Conservation (phyloP, 2,113 vertebrate genomes). For the Pelusios castaneus region DNA sequence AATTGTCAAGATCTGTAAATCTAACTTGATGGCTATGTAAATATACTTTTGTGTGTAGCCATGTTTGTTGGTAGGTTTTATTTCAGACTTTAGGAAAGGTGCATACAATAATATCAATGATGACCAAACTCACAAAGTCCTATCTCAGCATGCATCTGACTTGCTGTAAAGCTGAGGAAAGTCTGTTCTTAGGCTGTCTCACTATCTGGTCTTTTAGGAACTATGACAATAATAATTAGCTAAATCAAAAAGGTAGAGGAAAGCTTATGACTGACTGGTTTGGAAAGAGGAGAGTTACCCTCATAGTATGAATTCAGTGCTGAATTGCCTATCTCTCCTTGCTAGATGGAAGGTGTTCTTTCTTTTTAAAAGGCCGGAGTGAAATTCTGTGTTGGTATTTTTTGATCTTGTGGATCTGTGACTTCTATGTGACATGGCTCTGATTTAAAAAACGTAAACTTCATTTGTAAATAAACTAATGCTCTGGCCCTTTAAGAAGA, state of each 20-base stretch:
- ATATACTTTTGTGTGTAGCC: accelerated
- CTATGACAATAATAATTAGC: background rate
- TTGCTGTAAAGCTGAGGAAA: background rate
- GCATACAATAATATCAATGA: background rate
- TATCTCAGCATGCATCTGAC: background rate
- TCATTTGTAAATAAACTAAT: background rate
- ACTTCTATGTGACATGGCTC: background rate
- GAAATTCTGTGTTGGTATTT: background rate
- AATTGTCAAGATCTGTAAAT: background rate
- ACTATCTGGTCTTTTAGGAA: no score
- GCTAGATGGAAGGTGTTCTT: background rate
- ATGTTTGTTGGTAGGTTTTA: background rate
- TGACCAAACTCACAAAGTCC: background rate
- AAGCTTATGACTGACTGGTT: background rate
- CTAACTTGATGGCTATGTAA: background rate
- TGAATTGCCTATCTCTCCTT: background rate
- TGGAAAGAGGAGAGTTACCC: background rate
- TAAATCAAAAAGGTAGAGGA: background rate
- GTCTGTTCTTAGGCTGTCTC: background rate
- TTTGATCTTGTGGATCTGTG: background rate
- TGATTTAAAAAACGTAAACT: background rate
- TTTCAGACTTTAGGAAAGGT: background rate
- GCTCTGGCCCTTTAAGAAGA: background rate
- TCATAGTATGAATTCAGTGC: background rate
- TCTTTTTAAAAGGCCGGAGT: background rate